phyloP scores from a whole-genome alignment of 2,797 vertebrate genomes.

The Selene dorsalis region DNA sequence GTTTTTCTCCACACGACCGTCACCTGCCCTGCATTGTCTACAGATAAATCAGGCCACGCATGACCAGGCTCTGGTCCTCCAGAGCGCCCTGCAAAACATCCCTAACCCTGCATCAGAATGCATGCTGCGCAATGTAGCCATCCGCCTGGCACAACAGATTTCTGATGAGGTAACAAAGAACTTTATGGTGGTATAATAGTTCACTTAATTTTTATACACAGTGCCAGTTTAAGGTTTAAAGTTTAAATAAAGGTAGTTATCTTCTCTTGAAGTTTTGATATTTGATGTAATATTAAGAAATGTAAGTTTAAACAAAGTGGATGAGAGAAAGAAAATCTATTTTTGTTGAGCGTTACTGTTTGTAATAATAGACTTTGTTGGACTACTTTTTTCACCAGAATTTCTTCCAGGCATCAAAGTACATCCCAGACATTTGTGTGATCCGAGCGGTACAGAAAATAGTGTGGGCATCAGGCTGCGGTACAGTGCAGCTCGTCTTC shows the following conservation, averaged over 20 bases:
- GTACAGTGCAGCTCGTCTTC: constrained; percentile 96
- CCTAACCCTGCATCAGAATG: constrained; percentile 98
- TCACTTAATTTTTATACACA: no score
- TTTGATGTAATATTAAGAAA: not conserved
- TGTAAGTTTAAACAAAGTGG: not conserved
- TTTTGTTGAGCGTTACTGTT: not conserved
- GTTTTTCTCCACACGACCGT: constrained; percentile 21
- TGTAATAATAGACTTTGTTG: constrained; percentile 56
- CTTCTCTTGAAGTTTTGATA: not conserved
- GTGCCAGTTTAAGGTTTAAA: not conserved
- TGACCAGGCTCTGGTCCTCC: constrained; percentile 98
- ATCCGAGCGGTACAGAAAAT: constrained; percentile 99
- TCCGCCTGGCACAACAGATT: constrained; percentile 98
- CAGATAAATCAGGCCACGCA: constrained; percentile 98
- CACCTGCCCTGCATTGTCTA: constrained; percentile 48
- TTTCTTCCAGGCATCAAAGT: constrained; percentile 95
- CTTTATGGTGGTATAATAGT: constrained; percentile 4
- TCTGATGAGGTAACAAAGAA: constrained; percentile 92
- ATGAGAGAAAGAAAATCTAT: not conserved
- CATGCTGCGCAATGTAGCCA: constrained; percentile 99
- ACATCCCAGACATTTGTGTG: constrained; percentile 99
- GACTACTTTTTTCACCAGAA: constrained; percentile 74
- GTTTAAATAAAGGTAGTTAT: not conserved
- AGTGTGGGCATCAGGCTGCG: constrained; percentile 98
- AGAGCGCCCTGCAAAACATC: constrained; percentile 98